Base-by-base conservation (phyloP, 1,140 invertebrate species). In the Mamestra configurata region DNA sequence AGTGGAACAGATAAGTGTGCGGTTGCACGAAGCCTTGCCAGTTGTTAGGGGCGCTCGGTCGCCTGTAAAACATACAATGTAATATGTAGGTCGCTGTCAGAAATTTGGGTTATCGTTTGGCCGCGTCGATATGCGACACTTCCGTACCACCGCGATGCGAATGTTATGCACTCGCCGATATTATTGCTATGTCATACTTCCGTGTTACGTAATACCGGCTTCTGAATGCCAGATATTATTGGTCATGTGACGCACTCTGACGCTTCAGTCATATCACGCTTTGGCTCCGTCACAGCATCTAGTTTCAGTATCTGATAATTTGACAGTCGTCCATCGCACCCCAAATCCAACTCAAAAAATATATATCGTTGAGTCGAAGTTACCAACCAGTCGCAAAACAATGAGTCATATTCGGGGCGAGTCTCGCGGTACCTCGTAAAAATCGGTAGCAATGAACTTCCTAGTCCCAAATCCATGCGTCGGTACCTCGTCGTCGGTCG, bases 51-150 rank as follows among this genome's bases (percentile, higher is more conserved):
- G 82, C 82, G 84, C 83, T 84, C 80, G 83, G 76, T 85, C 80
- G 84, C 77, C 86, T 88, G 83, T 92, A 82, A 88, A 87, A 90
- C 86, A 90, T 86, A 89, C 80, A 79, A 77, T 80, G 80, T 89
- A 89, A 87, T 90, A 93, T 94, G 90, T 94, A 92, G 92, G 92
- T 92, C 92, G 89, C 84, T 82, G 80, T 85, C 89, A 84, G 87
- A 92, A 90, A 94, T 94, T 94, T 93, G 89, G 93, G 93, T 94
- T 94, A 94, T 93, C 92, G 89, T 92, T 90, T 86, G 88, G 87
- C 86, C 90, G 88, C 90, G 91, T 92, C 93, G 90, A 94, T 94
- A 92, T 92, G 89, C 89, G 89, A 92, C 90, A 88, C 90, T 92
- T 93, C 91, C 92, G 87, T 75, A 80, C 83, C 82, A 86, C 81